These are phyloP conservation scores for Leptothorax acervorum DNA, from an alignment of 2,888 invertebrate species.

Conservation along the genomic window DNA sequence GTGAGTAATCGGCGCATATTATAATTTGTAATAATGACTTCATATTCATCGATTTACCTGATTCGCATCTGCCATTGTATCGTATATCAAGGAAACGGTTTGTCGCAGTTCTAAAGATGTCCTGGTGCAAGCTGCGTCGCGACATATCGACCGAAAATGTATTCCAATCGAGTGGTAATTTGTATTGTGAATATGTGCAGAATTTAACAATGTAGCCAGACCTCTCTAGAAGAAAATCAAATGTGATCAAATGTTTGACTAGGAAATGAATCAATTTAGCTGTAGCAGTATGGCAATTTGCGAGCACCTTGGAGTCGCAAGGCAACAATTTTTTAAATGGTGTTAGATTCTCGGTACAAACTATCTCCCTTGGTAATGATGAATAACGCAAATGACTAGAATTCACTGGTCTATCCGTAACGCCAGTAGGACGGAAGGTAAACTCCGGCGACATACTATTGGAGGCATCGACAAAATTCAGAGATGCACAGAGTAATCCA, in stretches of 20 bases:
- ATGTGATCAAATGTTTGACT: background rate
- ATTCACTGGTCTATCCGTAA: constrained; percentile 83
- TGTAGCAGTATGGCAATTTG: constrained; percentile 35
- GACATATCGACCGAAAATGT: constrained; percentile 93
- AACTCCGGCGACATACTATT: constrained; percentile 95
- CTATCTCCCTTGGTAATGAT: constrained; percentile 97
- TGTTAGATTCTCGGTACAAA: constrained; percentile 99
- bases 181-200: constrained; percentile 96
- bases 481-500: constrained; percentile 97
- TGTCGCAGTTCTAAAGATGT: constrained; percentile 93
- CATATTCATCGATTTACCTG: constrained; percentile 73
- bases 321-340: constrained; percentile 99
- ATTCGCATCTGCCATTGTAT: constrained; percentile 87
- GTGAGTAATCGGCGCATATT: background rate
- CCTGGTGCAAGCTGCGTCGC: constrained; percentile 87
- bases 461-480: constrained; percentile 96
- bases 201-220: constrained; percentile 94
- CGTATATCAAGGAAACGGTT: constrained; percentile 95
- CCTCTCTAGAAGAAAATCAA: constrained; percentile 88
- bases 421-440: constrained; percentile 92
- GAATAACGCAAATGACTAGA: constrained; percentile 91
- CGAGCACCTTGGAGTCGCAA: constrained; percentile 92
- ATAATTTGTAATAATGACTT: background rate
- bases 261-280: background rate
- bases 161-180: constrained; percentile 96